phyloP scores from a whole-genome alignment of 2,888 invertebrate species.

The Dioctria rufipes region DNA sequence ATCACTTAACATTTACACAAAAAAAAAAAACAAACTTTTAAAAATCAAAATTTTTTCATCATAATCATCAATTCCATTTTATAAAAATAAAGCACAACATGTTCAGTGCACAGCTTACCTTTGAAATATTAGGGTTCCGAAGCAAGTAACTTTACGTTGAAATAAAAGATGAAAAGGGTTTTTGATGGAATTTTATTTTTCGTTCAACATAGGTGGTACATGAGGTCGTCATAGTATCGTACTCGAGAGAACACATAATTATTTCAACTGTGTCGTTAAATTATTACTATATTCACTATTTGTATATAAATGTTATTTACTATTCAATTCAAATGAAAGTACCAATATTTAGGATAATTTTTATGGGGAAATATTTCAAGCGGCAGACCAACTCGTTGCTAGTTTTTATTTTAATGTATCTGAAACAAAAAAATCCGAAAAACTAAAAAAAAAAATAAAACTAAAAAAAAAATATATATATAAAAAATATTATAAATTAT shows the following conservation, averaged over 20 bases:
- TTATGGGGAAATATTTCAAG: conserved; percentile 52
- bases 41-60: conserved; percentile 43
- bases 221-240: conserved; percentile 5
- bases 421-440: conserved; percentile 27
- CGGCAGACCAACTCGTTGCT: conserved; percentile 57
- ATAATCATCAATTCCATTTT: conserved; percentile 57
- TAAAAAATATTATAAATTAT: conserved; percentile 38
- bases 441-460: conserved; percentile 10
- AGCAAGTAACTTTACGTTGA: conserved; percentile 27
- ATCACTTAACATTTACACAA: conserved; percentile 34
- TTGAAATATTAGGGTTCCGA: conserved; percentile 52
- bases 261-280: conserved; percentile 35
- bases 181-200: conserved; percentile 53
- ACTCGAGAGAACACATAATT: conserved; percentile 3
- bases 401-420: conserved; percentile 53
- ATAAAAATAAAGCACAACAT: conserved; percentile 41
- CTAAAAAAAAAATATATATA: conserved; percentile 14
- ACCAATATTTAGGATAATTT: conserved; percentile 50
- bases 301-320: conserved; percentile 46
- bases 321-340: conserved; percentile 55
- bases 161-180: conserved; percentile 54
- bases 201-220: conserved; percentile 31
- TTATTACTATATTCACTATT: conserved; percentile 30
- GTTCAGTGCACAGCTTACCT: conserved; percentile 25
- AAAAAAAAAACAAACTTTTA: conserved; percentile 42